Evolutionary conservation across 2,888 invertebrate genomes (phyloP).

Genomic region (Meloe dianella): DNA sequence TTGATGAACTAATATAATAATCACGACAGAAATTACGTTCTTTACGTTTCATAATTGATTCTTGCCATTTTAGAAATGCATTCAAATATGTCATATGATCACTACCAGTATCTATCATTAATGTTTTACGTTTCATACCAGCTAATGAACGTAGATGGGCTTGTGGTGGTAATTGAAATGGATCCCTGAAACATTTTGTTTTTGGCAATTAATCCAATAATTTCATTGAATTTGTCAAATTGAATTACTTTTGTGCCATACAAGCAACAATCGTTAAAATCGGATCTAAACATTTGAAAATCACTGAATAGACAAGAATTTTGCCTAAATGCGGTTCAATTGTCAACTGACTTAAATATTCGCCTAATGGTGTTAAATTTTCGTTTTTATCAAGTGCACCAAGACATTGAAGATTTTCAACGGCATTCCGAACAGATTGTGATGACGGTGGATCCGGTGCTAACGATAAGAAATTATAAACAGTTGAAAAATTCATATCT

Average conservation of each 20-base stretch:
- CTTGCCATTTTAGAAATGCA: constrained; percentile 73
- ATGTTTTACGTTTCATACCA: constrained; percentile 67
- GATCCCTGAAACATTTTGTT: constrained; percentile 63
- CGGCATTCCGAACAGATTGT: constrained; percentile 77
- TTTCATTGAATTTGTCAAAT: neutral
- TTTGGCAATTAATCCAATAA: neutral
- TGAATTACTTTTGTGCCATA: constrained; percentile 72
- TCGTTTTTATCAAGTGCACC: constrained; percentile 87
- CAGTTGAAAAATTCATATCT: constrained; percentile 71
- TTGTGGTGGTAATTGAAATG: constrained; percentile 77
- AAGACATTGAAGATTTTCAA: constrained; percentile 73
- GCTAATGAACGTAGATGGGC: constrained; percentile 70
- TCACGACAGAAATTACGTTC: constrained; percentile 76
- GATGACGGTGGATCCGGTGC: constrained; percentile 88
- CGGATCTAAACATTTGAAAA: constrained; percentile 92
- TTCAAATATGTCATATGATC: constrained; percentile 89
- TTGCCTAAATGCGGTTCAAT: constrained; percentile 92
- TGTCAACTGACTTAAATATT: constrained; percentile 88
- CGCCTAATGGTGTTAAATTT: constrained; percentile 85
- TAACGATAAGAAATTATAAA: constrained; percentile 78
- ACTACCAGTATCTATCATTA: constrained; percentile 79
- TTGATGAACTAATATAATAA: constrained; percentile 77
- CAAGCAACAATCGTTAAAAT: constrained; percentile 89
- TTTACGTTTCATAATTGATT: constrained; percentile 65
- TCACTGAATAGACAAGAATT: constrained; percentile 87